Percentiles rank a stretch among this genome's conserved stretches.
Conservation (phyloP, 2,797 vertebrate genomes). For the Arctocebus calabarensis region DNA sequence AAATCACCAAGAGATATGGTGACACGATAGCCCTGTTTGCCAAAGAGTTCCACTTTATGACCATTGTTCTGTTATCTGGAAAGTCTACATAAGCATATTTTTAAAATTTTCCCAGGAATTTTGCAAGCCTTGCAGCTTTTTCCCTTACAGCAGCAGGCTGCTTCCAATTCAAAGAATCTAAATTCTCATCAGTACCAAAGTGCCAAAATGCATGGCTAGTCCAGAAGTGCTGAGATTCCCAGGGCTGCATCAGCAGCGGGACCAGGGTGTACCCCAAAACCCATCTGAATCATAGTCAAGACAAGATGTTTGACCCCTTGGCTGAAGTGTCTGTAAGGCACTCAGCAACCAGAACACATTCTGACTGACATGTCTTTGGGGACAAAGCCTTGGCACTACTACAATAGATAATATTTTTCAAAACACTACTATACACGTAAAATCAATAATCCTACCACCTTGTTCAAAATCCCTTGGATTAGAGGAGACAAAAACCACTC, state of each 20-base stretch:
- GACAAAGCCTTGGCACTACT: not conserved
- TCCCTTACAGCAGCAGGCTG: not conserved
- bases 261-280: not conserved
- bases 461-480: not conserved
- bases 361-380: not conserved
- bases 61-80: not conserved
- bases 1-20: not conserved
- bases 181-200: not conserved
- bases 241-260: not conserved
- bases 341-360: not conserved
- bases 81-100: not conserved
- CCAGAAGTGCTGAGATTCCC: not conserved
- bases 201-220: not conserved
- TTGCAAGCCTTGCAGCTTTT: not conserved
- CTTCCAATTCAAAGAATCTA: not conserved
- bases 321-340: not conserved
- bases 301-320: not conserved
- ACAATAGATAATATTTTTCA: not conserved
- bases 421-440: not conserved
- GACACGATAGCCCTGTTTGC: not conserved
- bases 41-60: not conserved
- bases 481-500: not conserved
- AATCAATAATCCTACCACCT: not conserved
- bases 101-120: not conserved
- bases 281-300: not conserved